phyloP scores from a whole-genome alignment of 2,888 invertebrate species.

The Gonocerus acuteangulatus region DNA sequence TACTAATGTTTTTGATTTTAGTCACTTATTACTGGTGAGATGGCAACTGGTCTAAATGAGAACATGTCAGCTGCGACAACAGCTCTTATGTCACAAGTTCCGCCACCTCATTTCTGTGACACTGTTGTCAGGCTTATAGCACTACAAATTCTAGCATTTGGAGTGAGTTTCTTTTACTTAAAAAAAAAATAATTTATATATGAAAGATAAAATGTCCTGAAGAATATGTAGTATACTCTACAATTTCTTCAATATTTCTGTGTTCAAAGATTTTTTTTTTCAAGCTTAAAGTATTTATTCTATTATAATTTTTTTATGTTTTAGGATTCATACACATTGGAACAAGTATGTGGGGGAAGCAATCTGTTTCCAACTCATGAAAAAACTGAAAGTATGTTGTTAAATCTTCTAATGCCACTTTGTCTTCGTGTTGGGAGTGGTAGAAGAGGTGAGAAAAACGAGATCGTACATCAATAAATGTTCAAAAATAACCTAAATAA shows the following conservation, averaged over 20 bases:
- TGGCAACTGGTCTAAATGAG: constrained; percentile 48
- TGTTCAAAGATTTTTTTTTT: no score
- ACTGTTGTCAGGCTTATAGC: constrained; percentile 92
- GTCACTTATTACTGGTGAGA: constrained; percentile 74
- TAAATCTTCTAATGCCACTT: constrained; percentile 92
- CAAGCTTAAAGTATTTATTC: no score
- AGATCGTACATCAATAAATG: no score
- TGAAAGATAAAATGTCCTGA: no score
- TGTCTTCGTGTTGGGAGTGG: constrained; percentile 93
- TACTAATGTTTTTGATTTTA: constrained; percentile 43
- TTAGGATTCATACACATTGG: constrained; percentile 77
- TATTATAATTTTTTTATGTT: no score
- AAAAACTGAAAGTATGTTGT: constrained; percentile 88
- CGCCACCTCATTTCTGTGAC: constrained; percentile 90
- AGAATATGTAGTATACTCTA: no score
- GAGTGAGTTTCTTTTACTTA: constrained; percentile 49
- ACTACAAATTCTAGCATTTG: constrained; percentile 87
- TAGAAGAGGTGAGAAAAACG: constrained; percentile 68
- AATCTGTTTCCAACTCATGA: constrained; percentile 82
- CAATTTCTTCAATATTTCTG: no score
- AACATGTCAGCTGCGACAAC: constrained; percentile 73
- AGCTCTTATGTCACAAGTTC: constrained; percentile 81
- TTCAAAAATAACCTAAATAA: no score
- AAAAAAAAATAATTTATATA: no score
- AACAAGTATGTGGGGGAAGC: constrained; percentile 90